Evolutionary conservation across 1,140 invertebrate genomes (phyloP).

Genomic region (Reticulitermes speratus): DNA sequence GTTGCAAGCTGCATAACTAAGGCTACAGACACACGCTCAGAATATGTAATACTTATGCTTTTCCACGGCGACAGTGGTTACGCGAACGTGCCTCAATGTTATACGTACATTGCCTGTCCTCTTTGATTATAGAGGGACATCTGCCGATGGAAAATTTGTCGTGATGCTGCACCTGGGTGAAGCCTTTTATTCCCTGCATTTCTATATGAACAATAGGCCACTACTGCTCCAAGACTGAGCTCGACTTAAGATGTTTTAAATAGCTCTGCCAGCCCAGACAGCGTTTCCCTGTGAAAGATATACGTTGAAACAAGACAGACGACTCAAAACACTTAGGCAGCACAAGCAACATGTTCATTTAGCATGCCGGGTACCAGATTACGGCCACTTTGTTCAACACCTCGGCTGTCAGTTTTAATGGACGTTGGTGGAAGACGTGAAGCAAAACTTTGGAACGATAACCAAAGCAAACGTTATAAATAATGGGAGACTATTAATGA

Average conservation of each 20-base stretch:
- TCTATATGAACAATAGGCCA: background rate
- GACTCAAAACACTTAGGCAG: background rate
- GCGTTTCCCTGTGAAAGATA: constrained; percentile 7
- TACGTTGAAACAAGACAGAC: background rate
- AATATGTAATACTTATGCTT: too few species aligned
- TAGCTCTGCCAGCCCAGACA: constrained; percentile 5
- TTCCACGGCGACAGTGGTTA: too few species aligned
- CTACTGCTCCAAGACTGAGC: background rate
- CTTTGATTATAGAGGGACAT: background rate
- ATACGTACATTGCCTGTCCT: too few species aligned
- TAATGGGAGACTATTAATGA: background rate
- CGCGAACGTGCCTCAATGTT: too few species aligned
- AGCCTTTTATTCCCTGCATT: background rate
- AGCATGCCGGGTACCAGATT: background rate
- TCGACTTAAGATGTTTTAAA: constrained; percentile 6
- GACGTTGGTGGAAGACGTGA: background rate
- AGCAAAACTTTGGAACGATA: background rate
- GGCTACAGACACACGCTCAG: too few species aligned
- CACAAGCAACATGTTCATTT: constrained; percentile 16
- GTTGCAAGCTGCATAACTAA: too few species aligned
- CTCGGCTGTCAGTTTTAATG: background rate
- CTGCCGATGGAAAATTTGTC: background rate
- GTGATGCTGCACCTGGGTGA: background rate
- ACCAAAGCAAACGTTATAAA: background rate
- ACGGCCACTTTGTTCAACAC: constrained; percentile 17